Percentiles rank a stretch among this genome's conserved stretches.
Evolutionary conservation across 2,797 vertebrate species (phyloP).

Genomic region (Aldrovandia affinis): DNA sequence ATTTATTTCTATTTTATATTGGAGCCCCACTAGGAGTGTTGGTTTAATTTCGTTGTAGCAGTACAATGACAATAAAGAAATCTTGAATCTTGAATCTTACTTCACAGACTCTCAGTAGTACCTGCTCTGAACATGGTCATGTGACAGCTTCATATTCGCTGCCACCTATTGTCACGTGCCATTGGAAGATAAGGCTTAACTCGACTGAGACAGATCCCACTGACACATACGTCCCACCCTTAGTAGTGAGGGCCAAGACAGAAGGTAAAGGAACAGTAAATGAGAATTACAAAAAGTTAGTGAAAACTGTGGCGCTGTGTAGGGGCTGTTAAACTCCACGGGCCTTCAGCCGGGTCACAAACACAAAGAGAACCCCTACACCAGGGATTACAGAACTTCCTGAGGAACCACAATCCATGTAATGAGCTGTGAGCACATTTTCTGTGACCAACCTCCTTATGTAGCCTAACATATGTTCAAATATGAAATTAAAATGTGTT

Average conservation of each 20-base stretch:
- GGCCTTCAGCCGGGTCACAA: neutral
- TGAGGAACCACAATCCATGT: neutral
- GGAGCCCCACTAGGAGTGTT: too few relatives aligned
- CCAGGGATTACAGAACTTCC: neutral
- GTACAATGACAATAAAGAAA: too few relatives aligned
- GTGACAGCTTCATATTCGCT: neutral
- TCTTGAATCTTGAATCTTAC: too few relatives aligned
- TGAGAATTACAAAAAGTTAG: neutral
- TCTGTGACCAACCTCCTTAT: neutral
- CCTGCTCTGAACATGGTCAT: neutral
- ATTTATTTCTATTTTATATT: too few relatives aligned
- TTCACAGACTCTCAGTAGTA: neutral
- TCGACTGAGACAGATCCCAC: too few relatives aligned
- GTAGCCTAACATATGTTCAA: neutral
- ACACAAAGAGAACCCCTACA: neutral
- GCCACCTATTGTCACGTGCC: neutral
- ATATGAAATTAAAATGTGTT: neutral
- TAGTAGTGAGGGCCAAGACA: neutral
- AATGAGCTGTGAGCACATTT: neutral
- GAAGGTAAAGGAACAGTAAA: neutral
- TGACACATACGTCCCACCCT: neutral
- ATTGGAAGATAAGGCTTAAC: too few relatives aligned
- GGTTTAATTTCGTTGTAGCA: too few relatives aligned
- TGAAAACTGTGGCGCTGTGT: neutral
- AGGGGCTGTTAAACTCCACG: neutral